Percentiles rank a stretch among this genome's conserved stretches.
These are phyloP conservation scores for Eublepharis macularius DNA, from an alignment of 2,113 vertebrate species.

Conservation along the genomic window DNA sequence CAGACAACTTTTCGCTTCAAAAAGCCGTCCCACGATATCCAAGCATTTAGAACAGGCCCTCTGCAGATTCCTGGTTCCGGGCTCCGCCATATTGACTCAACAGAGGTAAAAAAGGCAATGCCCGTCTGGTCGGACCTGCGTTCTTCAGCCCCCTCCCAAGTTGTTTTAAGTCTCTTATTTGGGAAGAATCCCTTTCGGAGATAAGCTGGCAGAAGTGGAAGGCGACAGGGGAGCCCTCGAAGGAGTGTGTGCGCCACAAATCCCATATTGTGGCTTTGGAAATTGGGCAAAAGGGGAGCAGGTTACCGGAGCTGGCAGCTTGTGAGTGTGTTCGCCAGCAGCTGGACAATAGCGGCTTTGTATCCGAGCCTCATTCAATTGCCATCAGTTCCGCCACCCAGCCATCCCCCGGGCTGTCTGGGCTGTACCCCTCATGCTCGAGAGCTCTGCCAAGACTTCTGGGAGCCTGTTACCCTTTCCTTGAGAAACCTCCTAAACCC, in stretches of 20 bases:
- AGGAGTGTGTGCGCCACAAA: background rate
- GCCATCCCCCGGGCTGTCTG: conserved; percentile 11
- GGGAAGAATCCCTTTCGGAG: background rate
- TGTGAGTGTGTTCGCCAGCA: background rate
- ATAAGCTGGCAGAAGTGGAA: background rate
- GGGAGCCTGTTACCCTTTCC: background rate
- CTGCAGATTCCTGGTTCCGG: too few species aligned
- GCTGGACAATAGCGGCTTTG: conserved; percentile 20
- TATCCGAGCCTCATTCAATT: conserved; percentile 19
- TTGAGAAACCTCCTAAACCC: background rate
- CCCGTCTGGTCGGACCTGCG: too few species aligned
- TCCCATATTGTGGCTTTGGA: background rate
- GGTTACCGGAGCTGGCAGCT: conserved; percentile 17
- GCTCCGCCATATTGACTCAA: background rate
- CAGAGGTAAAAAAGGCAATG: background rate
- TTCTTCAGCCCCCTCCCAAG: background rate
- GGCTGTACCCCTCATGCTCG: background rate
- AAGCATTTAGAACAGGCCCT: background rate
- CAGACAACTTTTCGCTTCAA: too few species aligned
- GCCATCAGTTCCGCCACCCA: conserved; percentile 28
- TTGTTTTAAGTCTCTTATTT: background rate
- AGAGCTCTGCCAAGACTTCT: background rate
- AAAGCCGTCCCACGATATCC: too few species aligned
- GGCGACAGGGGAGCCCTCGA: background rate
- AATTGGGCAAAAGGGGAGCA: background rate